Evolutionary conservation across 2,888 invertebrate genomes (phyloP).

Genomic region (Allacma fusca): DNA sequence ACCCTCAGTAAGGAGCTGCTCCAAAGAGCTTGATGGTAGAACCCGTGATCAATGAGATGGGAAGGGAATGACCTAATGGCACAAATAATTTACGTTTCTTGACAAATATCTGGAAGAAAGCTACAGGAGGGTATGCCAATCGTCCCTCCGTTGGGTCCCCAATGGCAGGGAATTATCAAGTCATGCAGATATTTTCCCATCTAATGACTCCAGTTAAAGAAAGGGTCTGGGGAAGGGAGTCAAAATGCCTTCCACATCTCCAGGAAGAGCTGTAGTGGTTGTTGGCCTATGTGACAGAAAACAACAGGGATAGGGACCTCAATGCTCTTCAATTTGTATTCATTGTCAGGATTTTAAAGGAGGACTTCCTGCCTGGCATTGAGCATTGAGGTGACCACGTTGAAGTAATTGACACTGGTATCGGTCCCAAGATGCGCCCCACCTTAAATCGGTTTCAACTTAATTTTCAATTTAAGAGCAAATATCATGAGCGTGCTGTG

Average conservation of each 20-base stretch:
- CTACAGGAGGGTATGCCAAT: no score
- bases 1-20: no score
- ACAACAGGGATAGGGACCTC: no score
- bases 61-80: not conserved
- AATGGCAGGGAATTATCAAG: not conserved
- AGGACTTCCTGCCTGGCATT: not conserved
- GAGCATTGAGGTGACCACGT: not conserved
- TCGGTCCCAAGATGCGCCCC: not conserved
- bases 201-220: no score
- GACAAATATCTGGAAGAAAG: not conserved
- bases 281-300: no score
- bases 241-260: no score
- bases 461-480: slow-evolving; percentile 9
- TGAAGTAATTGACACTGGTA: not conserved
- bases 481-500: not conserved
- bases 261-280: no score
- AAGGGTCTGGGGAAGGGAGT: no score
- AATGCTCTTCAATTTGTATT: not conserved
- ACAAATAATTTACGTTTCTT: not conserved
- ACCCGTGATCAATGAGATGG: not conserved
- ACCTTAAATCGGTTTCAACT: not conserved
- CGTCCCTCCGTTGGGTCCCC: no score
- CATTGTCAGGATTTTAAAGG: not conserved
- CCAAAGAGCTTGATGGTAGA: not conserved
- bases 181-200: not conserved